Conservation (phyloP, 2,888 invertebrate species). For the Drosophila meridiana region DNA sequence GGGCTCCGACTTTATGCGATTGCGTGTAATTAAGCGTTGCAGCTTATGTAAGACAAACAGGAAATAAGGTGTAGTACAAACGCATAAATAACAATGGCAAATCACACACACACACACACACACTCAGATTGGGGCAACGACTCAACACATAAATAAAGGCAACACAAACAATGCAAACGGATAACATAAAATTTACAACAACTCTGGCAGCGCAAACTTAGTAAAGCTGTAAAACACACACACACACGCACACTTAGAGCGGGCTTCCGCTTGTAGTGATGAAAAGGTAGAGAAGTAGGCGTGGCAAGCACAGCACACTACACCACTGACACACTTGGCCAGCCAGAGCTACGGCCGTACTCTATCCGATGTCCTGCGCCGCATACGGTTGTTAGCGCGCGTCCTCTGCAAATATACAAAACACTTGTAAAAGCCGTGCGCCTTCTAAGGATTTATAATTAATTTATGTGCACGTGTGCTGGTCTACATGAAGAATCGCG, state of each 20-base stretch:
- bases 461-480: conserved; percentile 75
- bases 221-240: conserved; percentile 53
- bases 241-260: conserved; percentile 3
- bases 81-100: conserved; percentile 73
- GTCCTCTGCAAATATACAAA: conserved; percentile 74
- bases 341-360: not conserved
- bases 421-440: conserved; percentile 69
- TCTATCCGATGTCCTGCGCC: conserved; percentile 17
- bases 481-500: conserved; percentile 15
- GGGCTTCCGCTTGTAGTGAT: conserved; percentile 60
- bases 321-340: conserved; percentile 69
- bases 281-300: conserved; percentile 67
- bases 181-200: conserved; percentile 80
- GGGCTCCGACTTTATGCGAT: conserved; percentile 26
- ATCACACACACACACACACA: conserved; percentile 42
- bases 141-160: conserved; percentile 70
- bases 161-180: conserved; percentile 77
- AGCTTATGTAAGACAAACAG: conserved; percentile 79
- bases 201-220: conserved; percentile 50
- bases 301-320: conserved; percentile 54
- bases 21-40: conserved; percentile 77
- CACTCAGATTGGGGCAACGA: conserved; percentile 21
- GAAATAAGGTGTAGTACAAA: conserved; percentile 77
- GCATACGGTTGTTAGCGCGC: conserved; percentile 43
- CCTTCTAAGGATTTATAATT: conserved; percentile 77